phyloP scores from a whole-genome alignment of 2,113 vertebrate genomes.

The Polypterus bichir region DNA sequence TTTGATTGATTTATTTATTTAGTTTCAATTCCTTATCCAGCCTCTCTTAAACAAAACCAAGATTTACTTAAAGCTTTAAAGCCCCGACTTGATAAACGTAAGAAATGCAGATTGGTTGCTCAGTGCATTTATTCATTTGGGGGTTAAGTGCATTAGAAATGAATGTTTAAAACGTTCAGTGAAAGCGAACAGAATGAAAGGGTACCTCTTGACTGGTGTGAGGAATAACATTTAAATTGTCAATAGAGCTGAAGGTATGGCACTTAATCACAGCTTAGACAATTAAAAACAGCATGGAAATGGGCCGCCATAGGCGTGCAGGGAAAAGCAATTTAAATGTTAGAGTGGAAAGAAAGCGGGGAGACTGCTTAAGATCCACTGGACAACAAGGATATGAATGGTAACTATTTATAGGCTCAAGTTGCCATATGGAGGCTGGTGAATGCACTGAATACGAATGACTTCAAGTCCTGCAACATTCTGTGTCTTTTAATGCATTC shows the following conservation, averaged over 20 bases:
- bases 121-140: too few species aligned
- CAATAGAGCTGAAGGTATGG: background rate
- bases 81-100: too few species aligned
- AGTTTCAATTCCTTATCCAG: too few species aligned
- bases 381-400: constrained; percentile 57
- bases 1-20: too few species aligned
- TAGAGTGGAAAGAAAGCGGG: constrained; percentile 32
- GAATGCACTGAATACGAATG: constrained; percentile 71
- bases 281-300: constrained; percentile 51
- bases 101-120: too few species aligned
- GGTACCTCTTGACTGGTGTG: too few species aligned
- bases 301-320: constrained; percentile 53
- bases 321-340: constrained; percentile 44
- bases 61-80: too few species aligned
- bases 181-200: too few species aligned
- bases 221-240: too few species aligned
- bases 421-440: constrained; percentile 68
- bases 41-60: too few species aligned
- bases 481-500: constrained; percentile 82
- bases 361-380: constrained; percentile 50
- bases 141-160: too few species aligned
- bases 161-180: too few species aligned
- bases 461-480: constrained; percentile 70
- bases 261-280: constrained; percentile 18
- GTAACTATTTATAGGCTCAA: constrained; percentile 67